A percentile compares a stretch with the other conserved stretches of the same genome.
phyloP scores from a whole-genome alignment of 2,113 vertebrate genomes.

The Azemiops feae region DNA sequence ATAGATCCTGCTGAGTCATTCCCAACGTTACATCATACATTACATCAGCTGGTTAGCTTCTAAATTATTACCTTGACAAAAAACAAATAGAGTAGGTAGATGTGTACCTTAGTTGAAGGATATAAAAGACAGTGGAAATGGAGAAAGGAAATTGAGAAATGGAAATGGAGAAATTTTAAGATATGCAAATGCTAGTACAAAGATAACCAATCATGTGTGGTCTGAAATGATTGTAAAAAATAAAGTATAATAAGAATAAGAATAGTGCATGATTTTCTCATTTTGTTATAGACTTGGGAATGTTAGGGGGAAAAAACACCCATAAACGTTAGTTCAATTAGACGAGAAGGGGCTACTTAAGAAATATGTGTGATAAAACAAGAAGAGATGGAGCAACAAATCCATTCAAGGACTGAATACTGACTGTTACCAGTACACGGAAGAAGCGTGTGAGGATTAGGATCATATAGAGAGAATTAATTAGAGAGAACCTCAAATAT shows the following conservation, averaged over 20 bases:
- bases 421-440: neutral
- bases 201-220: neutral
- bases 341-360: neutral
- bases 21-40: too few species aligned
- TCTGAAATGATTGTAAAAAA: neutral
- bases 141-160: neutral
- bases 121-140: neutral
- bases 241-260: neutral
- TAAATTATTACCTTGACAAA: too few species aligned
- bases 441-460: neutral
- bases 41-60: too few species aligned
- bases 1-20: too few species aligned
- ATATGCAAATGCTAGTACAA: neutral
- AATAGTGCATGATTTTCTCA: neutral
- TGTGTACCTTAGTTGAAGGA: neutral
- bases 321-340: neutral
- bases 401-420: neutral
- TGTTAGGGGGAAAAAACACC: neutral
- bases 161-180: neutral
- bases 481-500: neutral
- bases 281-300: neutral
- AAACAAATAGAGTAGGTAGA: neutral
- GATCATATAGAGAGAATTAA: neutral
- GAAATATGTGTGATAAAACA: neutral
- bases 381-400: neutral